A percentile compares a stretch with the other conserved stretches of the same genome.
Evolutionary conservation across 1,140 invertebrate species (phyloP).

Genomic region (Apis florea): DNA sequence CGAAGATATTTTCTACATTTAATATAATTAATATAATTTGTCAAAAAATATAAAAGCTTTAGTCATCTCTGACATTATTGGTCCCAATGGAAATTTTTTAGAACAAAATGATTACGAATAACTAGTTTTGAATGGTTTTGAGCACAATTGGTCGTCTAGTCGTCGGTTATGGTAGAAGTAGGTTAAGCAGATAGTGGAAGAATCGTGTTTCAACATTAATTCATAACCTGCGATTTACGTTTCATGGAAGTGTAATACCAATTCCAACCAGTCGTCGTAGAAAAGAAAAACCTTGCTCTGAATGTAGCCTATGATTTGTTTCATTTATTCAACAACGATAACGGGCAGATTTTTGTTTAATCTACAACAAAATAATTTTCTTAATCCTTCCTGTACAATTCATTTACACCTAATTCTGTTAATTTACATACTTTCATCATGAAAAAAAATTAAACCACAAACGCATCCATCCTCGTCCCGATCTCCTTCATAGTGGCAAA

Average conservation of each 20-base stretch:
- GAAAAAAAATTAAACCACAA: too few species aligned
- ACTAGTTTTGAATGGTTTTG: slow-evolving; percentile 26
- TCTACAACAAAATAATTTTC: too few species aligned
- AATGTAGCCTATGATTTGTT: not conserved
- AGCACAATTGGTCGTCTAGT: not conserved
- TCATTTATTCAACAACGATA: too few species aligned
- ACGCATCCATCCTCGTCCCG: not conserved
- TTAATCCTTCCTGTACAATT: too few species aligned
- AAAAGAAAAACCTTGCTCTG: slow-evolving; percentile 2
- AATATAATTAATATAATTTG: not conserved
- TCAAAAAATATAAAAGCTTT: not conserved
- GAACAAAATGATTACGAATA: slow-evolving; percentile 25
- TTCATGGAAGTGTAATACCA: not conserved
- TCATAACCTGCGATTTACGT: slow-evolving; percentile 23
- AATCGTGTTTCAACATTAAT: slow-evolving; percentile 34
- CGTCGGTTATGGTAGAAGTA: slow-evolving; percentile 5
- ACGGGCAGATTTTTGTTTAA: too few species aligned
- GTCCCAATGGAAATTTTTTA: slow-evolving; percentile 13
- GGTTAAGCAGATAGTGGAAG: slow-evolving; percentile 24
- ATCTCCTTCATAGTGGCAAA: not conserved
- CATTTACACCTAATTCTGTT: too few species aligned
- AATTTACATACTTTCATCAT: too few species aligned
- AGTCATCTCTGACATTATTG: not conserved
- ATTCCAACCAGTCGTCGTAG: slow-evolving; percentile 9
- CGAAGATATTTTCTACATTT: slow-evolving; percentile 15